phyloP scores from a whole-genome alignment of 2,113 vertebrate species.

The Platysternon megacephalum region DNA sequence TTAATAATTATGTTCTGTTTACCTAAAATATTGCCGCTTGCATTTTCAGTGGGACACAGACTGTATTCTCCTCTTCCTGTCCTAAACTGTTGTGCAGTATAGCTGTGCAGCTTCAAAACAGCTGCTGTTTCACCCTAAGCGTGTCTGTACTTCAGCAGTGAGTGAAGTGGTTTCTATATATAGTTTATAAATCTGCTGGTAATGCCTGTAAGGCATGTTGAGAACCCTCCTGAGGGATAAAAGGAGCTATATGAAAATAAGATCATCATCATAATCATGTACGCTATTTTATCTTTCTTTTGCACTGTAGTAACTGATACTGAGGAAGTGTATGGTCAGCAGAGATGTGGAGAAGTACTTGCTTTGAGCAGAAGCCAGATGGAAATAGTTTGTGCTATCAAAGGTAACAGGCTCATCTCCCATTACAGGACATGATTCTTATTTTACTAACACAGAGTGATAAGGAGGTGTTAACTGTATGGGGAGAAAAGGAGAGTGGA shows the following conservation, averaged over 20 bases:
- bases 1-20: not conserved
- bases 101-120: slow-evolving; percentile 24
- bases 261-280: not conserved
- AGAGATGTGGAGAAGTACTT: not conserved
- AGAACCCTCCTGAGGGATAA: slow-evolving; percentile 36
- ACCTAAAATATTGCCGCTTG: not conserved
- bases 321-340: not conserved
- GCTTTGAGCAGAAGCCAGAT: slow-evolving; percentile 20
- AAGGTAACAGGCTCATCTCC: slow-evolving; percentile 18
- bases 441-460: not conserved
- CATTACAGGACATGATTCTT: not conserved
- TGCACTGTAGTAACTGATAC: not conserved
- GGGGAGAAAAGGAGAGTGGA: not conserved
- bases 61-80: slow-evolving; percentile 21
- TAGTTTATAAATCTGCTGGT: slow-evolving; percentile 58
- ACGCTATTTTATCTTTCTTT: slow-evolving; percentile 3
- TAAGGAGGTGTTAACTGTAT: not conserved
- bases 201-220: not conserved
- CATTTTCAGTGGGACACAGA: slow-evolving; percentile 12
- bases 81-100: slow-evolving; percentile 25
- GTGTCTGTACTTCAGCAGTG: slow-evolving; percentile 49
- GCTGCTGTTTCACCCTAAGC: slow-evolving; percentile 36
- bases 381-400: slow-evolving; percentile 12
- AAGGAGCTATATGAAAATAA: slow-evolving; percentile 37
- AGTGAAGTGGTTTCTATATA: slow-evolving; percentile 71